These are phyloP conservation scores for Eutolmus rufibarbis DNA, from an alignment of 2,888 invertebrate genomes.

Conservation along the genomic window DNA sequence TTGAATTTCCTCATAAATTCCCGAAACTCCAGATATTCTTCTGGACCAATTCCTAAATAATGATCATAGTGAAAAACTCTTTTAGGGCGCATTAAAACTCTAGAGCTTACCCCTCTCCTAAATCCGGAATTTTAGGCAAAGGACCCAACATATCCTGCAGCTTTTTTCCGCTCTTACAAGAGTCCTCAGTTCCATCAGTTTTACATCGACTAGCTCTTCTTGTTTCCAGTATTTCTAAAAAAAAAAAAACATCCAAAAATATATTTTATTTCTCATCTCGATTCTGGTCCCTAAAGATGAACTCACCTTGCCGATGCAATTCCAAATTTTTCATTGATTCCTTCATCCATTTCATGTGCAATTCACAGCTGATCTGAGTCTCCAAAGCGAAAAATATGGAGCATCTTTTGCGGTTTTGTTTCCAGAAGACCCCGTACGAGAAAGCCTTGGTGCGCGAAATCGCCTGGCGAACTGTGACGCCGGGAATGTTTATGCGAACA, in stretches of 20 bases:
- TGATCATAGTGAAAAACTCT: background rate
- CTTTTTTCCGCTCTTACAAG: constrained; percentile 38
- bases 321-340: constrained; percentile 62
- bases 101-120: constrained; percentile 49
- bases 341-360: constrained; percentile 62
- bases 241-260: background rate
- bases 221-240: constrained; percentile 57
- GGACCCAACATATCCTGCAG: constrained; percentile 57
- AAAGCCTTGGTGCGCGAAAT: constrained; percentile 60
- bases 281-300: background rate
- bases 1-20: constrained; percentile 61
- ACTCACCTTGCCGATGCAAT: constrained; percentile 56
- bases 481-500: constrained; percentile 61
- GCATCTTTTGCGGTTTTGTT: constrained; percentile 61
- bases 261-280: background rate
- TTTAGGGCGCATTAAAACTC: background rate
- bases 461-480: constrained; percentile 58
- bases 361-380: constrained; percentile 57
- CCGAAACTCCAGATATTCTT: constrained; percentile 57
- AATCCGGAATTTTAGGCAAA: constrained; percentile 58
- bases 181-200: constrained; percentile 32
- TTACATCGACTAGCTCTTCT: constrained; percentile 55
- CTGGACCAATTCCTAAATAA: constrained; percentile 52
- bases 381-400: constrained; percentile 61
- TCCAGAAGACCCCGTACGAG: constrained; percentile 62